A percentile compares a stretch with the other conserved stretches of the same genome.
Conservation (phyloP, 2,113 vertebrate species). For the Myotis davidii region DNA sequence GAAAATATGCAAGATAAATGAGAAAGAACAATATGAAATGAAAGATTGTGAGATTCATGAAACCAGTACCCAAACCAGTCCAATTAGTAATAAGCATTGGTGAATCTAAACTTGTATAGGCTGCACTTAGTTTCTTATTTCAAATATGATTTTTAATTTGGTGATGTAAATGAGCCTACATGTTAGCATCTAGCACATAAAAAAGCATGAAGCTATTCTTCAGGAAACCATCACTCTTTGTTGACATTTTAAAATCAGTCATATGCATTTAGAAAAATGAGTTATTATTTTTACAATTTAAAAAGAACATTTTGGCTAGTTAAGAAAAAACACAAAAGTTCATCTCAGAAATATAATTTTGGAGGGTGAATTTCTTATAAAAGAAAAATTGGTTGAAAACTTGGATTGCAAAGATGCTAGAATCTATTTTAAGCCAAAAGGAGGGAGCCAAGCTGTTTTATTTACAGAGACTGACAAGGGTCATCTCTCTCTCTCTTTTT, state of each 20-base stretch:
- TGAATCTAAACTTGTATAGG: neutral
- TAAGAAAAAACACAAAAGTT: neutral
- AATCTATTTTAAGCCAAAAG: conserved; percentile 21
- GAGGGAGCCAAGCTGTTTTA: neutral
- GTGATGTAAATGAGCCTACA: conserved; percentile 16
- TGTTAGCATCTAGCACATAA: conserved; percentile 38
- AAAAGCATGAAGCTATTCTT: neutral
- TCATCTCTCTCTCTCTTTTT: neutral
- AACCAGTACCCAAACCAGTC: neutral
- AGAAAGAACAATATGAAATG: conserved; percentile 16
- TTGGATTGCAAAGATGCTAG: neutral
- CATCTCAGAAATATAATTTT: neutral
- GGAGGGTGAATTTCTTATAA: neutral
- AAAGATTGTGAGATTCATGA: neutral
- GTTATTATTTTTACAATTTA: neutral
- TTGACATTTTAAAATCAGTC: conserved; percentile 16
- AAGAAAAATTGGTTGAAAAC: neutral
- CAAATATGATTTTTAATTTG: conserved; percentile 40
- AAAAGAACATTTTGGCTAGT: neutral
- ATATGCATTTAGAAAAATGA: neutral
- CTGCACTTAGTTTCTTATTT: conserved; percentile 35
- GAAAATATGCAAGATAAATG: conserved; percentile 23
- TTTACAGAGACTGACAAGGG: neutral
- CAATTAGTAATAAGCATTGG: conserved; percentile 3
- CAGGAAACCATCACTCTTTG: neutral